These are phyloP conservation scores for Priapulus caudatus DNA, from an alignment of 2,888 invertebrate genomes.

Conservation along the genomic window DNA sequence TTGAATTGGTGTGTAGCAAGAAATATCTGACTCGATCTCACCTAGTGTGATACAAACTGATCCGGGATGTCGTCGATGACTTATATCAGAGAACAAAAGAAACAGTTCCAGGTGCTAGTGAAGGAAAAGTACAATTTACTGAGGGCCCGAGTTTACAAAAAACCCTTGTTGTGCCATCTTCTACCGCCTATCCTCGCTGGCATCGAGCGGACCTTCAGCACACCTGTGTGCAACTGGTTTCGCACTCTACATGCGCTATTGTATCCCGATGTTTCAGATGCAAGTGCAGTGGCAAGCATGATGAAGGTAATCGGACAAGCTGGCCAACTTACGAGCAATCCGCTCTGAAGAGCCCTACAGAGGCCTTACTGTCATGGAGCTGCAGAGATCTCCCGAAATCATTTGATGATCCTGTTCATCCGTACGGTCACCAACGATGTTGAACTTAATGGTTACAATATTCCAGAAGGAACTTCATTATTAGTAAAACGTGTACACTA, in stretches of 20 bases:
- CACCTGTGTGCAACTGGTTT: background rate
- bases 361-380: background rate
- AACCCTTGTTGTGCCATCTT: too few relatives aligned
- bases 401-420: background rate
- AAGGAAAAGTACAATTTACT: too few relatives aligned
- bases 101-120: too few relatives aligned
- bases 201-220: background rate
- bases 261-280: background rate
- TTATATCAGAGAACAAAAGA: too few relatives aligned
- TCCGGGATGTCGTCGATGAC: too few relatives aligned
- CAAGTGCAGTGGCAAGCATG: background rate
- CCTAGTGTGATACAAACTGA: too few relatives aligned
- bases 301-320: background rate
- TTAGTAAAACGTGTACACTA: constrained; percentile 6
- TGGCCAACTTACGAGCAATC: background rate
- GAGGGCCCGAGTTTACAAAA: too few relatives aligned
- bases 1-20: too few relatives aligned
- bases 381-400: background rate
- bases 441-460: background rate
- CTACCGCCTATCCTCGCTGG: background rate
- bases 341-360: background rate
- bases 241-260: background rate
- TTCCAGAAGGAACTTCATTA: background rate
- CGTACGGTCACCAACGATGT: background rate
- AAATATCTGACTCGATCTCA: too few relatives aligned